Percentiles rank a stretch among this genome's conserved stretches.
phyloP scores from a whole-genome alignment of 1,140 invertebrate species.

The Limonius californicus region DNA sequence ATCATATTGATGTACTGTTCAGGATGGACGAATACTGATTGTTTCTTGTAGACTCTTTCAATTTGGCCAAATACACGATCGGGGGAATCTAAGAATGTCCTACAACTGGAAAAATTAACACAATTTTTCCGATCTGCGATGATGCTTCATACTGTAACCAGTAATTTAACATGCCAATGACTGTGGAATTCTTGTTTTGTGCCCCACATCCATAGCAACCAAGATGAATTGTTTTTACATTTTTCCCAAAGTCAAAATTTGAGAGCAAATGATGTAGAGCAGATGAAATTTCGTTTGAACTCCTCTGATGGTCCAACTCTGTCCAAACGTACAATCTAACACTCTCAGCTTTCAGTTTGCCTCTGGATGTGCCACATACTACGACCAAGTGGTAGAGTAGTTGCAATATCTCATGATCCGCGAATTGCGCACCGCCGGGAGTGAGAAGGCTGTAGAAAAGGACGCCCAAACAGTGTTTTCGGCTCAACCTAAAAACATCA shows the following conservation, averaged over 20 bases:
- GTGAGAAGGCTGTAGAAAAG: too few species aligned
- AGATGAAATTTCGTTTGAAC: conserved; percentile 40
- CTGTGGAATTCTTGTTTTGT: conserved; percentile 36
- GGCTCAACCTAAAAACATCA: too few species aligned
- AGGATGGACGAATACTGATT: conserved; percentile 27
- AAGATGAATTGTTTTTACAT: too few species aligned
- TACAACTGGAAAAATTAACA: conserved; percentile 2
- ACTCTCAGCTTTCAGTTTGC: too few species aligned
- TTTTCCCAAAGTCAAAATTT: too few species aligned
- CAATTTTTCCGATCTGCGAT: too few species aligned
- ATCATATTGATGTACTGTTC: conserved; percentile 28
- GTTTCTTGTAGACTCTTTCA: conserved; percentile 32
- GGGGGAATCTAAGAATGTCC: conserved; percentile 29
- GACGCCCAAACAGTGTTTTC: too few species aligned
- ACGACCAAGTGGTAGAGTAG: conserved; percentile 45
- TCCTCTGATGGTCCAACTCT: conserved; percentile 36
- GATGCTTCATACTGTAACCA: conserved; percentile 14
- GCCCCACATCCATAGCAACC: conserved; percentile 28
- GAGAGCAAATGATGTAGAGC: conserved; percentile 38
- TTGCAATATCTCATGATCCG: too few species aligned
- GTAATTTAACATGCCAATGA: conserved; percentile 26
- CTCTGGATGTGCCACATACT: conserved; percentile 37
- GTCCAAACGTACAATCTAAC: conserved; percentile 38
- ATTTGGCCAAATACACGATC: conserved; percentile 33
- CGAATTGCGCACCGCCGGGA: too few species aligned